Evolutionary conservation across 2,113 vertebrate genomes (phyloP), one percentile per base, ranked within the genome.

Genomic region (Oncorhynchus clarkii): DNA sequence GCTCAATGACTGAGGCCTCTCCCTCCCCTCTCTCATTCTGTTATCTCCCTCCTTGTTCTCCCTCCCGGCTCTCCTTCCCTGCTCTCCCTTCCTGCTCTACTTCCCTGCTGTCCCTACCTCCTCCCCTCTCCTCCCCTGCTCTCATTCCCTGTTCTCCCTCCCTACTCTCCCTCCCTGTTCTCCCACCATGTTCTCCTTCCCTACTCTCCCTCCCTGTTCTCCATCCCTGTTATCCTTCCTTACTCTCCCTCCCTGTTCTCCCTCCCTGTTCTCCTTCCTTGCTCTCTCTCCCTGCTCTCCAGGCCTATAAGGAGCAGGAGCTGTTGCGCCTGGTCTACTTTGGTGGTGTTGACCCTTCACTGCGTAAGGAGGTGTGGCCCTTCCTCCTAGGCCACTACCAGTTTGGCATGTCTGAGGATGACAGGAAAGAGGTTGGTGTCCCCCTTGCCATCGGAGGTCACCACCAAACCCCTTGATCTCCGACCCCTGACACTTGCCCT

Each of bases 321-420:
- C 93, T 99, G 67, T 91, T 97, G 80, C 90, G 96, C 1, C 88
- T 98, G 65, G 94, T 99, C 84, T 99, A 99, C 92, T 99, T 95
- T 0, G 98, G 98, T 0, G 98, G 98, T 0, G 95, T 99, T 81
- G 96, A 98, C 62, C 95, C 95, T 0, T 95, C 95, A 60, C 94
- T 99, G 90, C 95, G 98, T 76, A 97, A 94, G 86, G 94, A 98
- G 0, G 97, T 98, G 73, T 99, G 98, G 98, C 98, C 98, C n/a
- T 99, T 98, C 91, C 95, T 99, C 39, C 83, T 99, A 78, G 98
- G 97, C 27, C 97, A 99, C 85, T 99, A 99, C 85, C 95, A 93
- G 80, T 98, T 99, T 31, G 94, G 95, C 48, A 99, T 98, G 95
- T 94, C 94, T 0, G 95, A 96, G 79, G 87, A 82, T 0, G 93